Conservation (phyloP, 1,140 invertebrate species). For the Apis mellifera region Amel_HAv3.1 CM009934.2:13275501-13276000, state of each 20-base stretch:
- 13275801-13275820: background rate
- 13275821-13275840: background rate
- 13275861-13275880: background rate
- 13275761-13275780: slow-evolving; percentile 11
- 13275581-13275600: slow-evolving; percentile 55
- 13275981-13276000: too few relatives aligned
- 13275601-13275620: slow-evolving; percentile 59
- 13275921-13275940: too few relatives aligned
- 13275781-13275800: background rate
- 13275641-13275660: slow-evolving; percentile 56
- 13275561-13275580: slow-evolving; percentile 40
- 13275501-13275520: background rate
- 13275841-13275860: background rate
- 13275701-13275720: background rate
- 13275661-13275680: slow-evolving; percentile 43
- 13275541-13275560: slow-evolving; percentile 29
- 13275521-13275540: background rate
- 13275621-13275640: slow-evolving; percentile 44
- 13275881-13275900: too few relatives aligned
- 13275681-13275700: slow-evolving; percentile 24
- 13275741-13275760: background rate
- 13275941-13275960: too few relatives aligned
- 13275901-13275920: too few relatives aligned
- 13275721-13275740: slow-evolving; percentile 27
- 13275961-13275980: too few relatives aligned